These are phyloP conservation scores for Brachionus angularis DNA, from an alignment of 1,140 invertebrate genomes.

Conservation along the genomic window DNA sequence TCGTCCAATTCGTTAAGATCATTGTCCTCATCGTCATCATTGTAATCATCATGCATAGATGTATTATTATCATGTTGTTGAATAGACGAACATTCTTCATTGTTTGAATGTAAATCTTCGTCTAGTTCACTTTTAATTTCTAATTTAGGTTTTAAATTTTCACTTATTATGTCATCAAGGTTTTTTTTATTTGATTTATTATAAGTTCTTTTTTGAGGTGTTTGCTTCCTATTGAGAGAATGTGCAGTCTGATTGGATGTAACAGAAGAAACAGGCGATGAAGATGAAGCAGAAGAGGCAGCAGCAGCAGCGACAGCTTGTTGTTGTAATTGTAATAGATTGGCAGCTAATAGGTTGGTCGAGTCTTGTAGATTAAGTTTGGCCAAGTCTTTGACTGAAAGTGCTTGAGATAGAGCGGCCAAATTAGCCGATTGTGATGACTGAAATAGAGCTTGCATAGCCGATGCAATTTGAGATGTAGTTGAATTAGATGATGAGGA, in stretches of 20 bases:
- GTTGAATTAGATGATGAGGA: background rate
- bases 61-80: background rate
- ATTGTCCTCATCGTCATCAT: background rate
- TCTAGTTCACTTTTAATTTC: background rate
- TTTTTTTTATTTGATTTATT: background rate
- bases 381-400: background rate
- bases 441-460: constrained; percentile 22
- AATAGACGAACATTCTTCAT: background rate
- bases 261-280: too few relatives aligned
- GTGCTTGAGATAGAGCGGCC: background rate
- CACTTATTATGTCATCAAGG: background rate
- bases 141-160: background rate
- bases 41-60: background rate
- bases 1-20: background rate
- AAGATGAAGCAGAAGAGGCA: too few relatives aligned
- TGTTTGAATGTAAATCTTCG: background rate
- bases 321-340: constrained; percentile 7
- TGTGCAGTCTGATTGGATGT: too few relatives aligned
- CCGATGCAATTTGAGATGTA: constrained; percentile 4
- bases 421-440: background rate
- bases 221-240: too few relatives aligned
- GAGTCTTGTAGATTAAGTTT: background rate
- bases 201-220: too few relatives aligned
- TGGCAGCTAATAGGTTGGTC: background rate
- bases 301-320: too few relatives aligned